Evolutionary conservation across 2,113 vertebrate species (phyloP), one percentile per base, ranked within the genome.

Genomic region (Zootoca vivipara): DNA sequence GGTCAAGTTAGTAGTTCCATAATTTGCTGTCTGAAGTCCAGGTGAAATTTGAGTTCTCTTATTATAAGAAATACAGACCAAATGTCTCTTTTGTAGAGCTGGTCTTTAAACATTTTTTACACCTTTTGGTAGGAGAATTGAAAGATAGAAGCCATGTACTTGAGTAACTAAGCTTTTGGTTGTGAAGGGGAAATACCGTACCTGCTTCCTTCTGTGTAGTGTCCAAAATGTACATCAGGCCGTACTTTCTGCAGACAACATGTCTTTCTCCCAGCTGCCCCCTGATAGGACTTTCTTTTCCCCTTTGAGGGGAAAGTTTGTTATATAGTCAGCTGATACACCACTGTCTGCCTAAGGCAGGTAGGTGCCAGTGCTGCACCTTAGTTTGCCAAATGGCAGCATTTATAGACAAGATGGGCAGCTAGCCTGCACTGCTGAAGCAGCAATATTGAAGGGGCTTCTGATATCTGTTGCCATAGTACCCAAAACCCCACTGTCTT

Each of bases 401-500:
- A 40, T 85, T 88, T 85, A 26, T 0, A 7, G n/a, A n/a, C 58
- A 1, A 22, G 82, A 35, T 7, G 33, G 82, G 87, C 69, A 18
- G n/a, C 40, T 15, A 62, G 58, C 87, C 74, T 75, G 0, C 0
- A 30, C 80, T 86, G 83, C 83, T 85, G 3, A 28, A 38, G 7
- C 72, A 26, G 15, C 65, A 72, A 13, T 16, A 83, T 52, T 74
- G 83, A 2, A 83, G 80, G 90, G 79, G 33, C 77, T 30, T 73
- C 24, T 22, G 26, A 46, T 64, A 33, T 1, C 56, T 35, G 91
- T 89, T 92, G 40, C 90, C 88, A 69, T 24, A 38, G 89, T 7
- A 78, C 35, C 89, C n/a, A 22, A 42, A 35, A 12, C 89, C 88
- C 84, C 46, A 38, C 86, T 70, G 2, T 30, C 33, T 75, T 85